Base-by-base conservation (phyloP, 2,797 vertebrate species). In the Antennarius maculatus region DNA sequence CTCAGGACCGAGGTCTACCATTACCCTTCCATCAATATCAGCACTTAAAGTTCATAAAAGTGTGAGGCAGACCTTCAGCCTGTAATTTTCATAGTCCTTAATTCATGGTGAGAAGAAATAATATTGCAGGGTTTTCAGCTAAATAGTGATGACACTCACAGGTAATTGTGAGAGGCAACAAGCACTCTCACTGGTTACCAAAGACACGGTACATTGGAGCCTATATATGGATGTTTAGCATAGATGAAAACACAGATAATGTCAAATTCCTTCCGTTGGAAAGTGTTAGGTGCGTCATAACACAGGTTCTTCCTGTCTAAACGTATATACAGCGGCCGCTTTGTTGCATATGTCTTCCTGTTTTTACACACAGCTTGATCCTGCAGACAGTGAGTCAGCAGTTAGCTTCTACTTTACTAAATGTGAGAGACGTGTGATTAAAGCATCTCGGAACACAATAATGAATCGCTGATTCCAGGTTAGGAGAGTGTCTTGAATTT, bases 21-120 rank as follows among this genome's bases (percentile, higher is more conserved):
- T 93, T 93, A 93, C 84, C 78, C 82, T 76, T 83, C 88, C 89
- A 92, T 93, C 92, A 92, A 93, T 92, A 92, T 92, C 88, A 91
- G 86, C 85, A 91, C 87, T 92, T 92, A 90, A 80, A 81, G 81
- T 83, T 85, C 86, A 85, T 91, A 90, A 93, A 87, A 83, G 79
- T 77, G 79, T 50, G 79, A 81, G 80, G 71, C 69, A 84, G 79
- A 82, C 77, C 80, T 88, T 77, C 72, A 90, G 86, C 87, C 90
- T 93, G 90, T 93, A 90, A 92, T 92, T 92, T 92, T 66, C 90
- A 7, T 64, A 90, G 84, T 85, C 89, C 86, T 85, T 91, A 91
- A 92, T 91, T 92, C 88, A 82, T 43, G 70, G 88, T 90, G 81
- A 90, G 85, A 89, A 86, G 87, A 86, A 90, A 90, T 92, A 92